phyloP scores from a whole-genome alignment of 2,888 invertebrate species.

The Troides helena region DNA sequence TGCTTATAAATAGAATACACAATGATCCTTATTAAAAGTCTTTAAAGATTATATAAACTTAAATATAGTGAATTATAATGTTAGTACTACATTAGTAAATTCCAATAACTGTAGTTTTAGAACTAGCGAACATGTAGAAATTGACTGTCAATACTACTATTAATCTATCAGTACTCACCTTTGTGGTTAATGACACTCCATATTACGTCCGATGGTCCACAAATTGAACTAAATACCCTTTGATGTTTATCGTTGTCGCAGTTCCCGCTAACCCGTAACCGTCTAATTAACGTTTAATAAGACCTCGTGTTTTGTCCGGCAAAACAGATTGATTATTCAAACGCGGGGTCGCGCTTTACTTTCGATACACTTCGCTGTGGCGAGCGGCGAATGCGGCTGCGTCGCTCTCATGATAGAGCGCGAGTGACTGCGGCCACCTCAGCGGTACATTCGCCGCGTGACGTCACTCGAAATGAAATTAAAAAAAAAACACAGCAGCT shows the following conservation, averaged over 20 bases:
- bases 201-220: slow-evolving; percentile 43
- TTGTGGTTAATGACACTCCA: slow-evolving; percentile 66
- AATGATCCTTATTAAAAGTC: too few relatives aligned
- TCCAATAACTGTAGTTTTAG: too few relatives aligned
- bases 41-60: too few relatives aligned
- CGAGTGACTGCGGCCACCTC: slow-evolving; percentile 57
- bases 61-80: too few relatives aligned
- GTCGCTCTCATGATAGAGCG: slow-evolving; percentile 62
- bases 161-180: slow-evolving; percentile 53
- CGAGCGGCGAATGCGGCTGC: slow-evolving; percentile 53
- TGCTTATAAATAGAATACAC: too few relatives aligned
- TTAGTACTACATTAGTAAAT: too few relatives aligned
- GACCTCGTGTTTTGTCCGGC: slow-evolving; percentile 38
- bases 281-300: slow-evolving; percentile 45
- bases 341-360: slow-evolving; percentile 42
- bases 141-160: slow-evolving; percentile 33
- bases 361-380: slow-evolving; percentile 34
- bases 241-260: slow-evolving; percentile 34
- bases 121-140: neutral
- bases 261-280: slow-evolving; percentile 44
- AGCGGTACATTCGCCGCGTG: slow-evolving; percentile 58
- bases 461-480: slow-evolving; percentile 69
- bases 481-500: slow-evolving; percentile 57
- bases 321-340: slow-evolving; percentile 44
- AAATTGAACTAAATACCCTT: slow-evolving; percentile 37